Conservation (phyloP, 2,113 vertebrate species). For the Channa maculata region DNA sequence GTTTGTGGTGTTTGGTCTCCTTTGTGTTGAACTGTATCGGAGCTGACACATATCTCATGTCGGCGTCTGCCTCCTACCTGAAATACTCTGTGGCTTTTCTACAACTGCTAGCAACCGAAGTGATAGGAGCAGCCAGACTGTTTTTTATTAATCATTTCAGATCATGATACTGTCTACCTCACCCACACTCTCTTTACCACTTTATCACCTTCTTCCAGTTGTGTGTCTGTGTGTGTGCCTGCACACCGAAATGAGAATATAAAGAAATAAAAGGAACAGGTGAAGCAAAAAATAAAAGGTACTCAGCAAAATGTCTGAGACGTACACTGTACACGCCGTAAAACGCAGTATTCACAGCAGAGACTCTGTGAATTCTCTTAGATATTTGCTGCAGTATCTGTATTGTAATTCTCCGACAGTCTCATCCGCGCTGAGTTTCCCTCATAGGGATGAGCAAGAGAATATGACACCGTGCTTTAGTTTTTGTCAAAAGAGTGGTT, state of each 20-base stretch:
- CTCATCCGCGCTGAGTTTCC: constrained; percentile 15
- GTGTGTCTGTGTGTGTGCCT: constrained; percentile 29
- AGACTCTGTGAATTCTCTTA: constrained; percentile 24
- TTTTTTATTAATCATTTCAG: constrained; percentile 64
- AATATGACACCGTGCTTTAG: constrained; percentile 25
- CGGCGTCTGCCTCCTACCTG: constrained; percentile 65
- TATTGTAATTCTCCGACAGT: constrained; percentile 15
- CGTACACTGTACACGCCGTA: constrained; percentile 28
- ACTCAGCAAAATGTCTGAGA: constrained; percentile 53
- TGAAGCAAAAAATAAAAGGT: constrained; percentile 34
- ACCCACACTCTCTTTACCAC: constrained; percentile 44
- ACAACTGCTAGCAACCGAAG: constrained; percentile 50
- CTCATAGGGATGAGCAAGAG: constrained; percentile 19
- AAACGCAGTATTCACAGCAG: constrained; percentile 47
- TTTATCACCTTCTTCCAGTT: constrained; percentile 43
- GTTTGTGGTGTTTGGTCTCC: constrained; percentile 55
- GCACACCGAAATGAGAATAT: constrained; percentile 32
- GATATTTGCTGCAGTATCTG: constrained; percentile 10
- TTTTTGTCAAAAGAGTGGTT: constrained; percentile 42
- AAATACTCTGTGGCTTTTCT: constrained; percentile 61
- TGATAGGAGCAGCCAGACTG: constrained; percentile 36
- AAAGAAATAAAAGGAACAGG: constrained; percentile 12
- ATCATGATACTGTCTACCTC: constrained; percentile 54
- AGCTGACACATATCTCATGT: constrained; percentile 65
- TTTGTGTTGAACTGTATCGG: constrained; percentile 57